phyloP scores from a whole-genome alignment of 2,113 vertebrate species.

The Macrotus californicus region DNA sequence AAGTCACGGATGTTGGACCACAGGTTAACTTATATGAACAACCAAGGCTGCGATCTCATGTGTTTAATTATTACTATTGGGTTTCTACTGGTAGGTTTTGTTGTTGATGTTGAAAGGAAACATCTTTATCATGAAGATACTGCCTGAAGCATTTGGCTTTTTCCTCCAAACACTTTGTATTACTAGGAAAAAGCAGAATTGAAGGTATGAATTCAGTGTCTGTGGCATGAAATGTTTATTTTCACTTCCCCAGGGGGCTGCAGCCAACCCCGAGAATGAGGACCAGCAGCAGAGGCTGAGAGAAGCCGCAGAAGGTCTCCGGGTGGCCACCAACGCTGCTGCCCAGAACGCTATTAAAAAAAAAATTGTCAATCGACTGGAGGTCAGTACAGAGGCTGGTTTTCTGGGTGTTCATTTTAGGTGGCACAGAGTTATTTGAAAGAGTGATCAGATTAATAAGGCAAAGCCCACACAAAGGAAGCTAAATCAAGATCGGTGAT shows the following conservation, averaged over 20 bases:
- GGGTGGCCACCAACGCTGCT: constrained; percentile 96
- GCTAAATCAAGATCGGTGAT: background rate
- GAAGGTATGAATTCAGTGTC: background rate
- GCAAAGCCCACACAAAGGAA: background rate
- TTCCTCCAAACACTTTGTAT: background rate
- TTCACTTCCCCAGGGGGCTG: constrained; percentile 87
- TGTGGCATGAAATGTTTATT: background rate
- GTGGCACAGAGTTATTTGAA: background rate
- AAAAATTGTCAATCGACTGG: constrained; percentile 95
- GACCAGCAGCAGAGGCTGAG: constrained; percentile 96
- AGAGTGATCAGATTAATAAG: background rate
- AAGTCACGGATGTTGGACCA: background rate
- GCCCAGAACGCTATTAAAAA: constrained; percentile 99
- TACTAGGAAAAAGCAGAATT: background rate
- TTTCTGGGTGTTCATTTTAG: background rate
- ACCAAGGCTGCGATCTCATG: background rate
- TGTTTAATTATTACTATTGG: background rate
- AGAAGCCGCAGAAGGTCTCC: constrained; percentile 94
- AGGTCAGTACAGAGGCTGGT: constrained; percentile 80
- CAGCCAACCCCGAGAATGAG: constrained; percentile 96
- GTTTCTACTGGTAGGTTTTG: background rate
- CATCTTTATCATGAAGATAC: background rate
- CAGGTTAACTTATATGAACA: background rate
- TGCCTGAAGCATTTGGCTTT: background rate
- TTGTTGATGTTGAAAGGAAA: background rate